Percentiles rank a stretch among this genome's conserved stretches.
These are phyloP conservation scores for Macropodus opercularis DNA, from an alignment of 2,797 vertebrate species.

Conservation along the genomic window DNA sequence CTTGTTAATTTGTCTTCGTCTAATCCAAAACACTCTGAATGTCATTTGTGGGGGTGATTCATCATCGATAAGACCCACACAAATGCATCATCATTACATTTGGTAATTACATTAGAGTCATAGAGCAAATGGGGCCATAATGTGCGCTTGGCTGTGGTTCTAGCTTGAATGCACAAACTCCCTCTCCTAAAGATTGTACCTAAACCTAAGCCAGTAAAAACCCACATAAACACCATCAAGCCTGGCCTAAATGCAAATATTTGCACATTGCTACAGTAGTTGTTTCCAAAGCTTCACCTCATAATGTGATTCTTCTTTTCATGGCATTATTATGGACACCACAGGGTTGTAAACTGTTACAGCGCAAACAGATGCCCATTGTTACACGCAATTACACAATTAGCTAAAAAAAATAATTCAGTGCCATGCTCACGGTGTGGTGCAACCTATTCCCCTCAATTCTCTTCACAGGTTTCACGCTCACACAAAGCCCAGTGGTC, in stretches of 20 bases:
- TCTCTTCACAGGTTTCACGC: slow-evolving; percentile 3
- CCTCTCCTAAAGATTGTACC: too few relatives aligned
- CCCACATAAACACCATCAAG: not conserved
- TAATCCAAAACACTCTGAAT: slow-evolving; percentile 31
- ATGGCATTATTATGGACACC: too few relatives aligned
- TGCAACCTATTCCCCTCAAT: slow-evolving; percentile 8
- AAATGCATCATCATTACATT: slow-evolving; percentile 51
- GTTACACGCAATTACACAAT: slow-evolving; percentile 7
- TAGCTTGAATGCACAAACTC: too few relatives aligned
- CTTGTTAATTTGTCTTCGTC: slow-evolving; percentile 47
- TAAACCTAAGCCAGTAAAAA: not conserved
- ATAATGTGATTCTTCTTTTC: too few relatives aligned
- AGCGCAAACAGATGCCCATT: too few relatives aligned
- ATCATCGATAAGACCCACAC: slow-evolving; percentile 53
- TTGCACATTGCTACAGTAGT: too few relatives aligned
- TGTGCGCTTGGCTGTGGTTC: slow-evolving; percentile 19
- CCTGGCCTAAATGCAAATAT: not conserved
- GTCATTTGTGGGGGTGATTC: slow-evolving; percentile 49
- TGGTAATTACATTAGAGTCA: slow-evolving; percentile 56
- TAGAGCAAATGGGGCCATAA: slow-evolving; percentile 28
- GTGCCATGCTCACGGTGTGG: slow-evolving; percentile 10
- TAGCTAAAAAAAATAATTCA: not conserved
- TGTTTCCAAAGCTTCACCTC: too few relatives aligned
- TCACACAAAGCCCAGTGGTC: slow-evolving; percentile 25
- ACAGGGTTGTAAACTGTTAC: too few relatives aligned